Evolutionary conservation across 2,113 vertebrate genomes (phyloP).

Genomic region (Tupaia chinensis): DNA sequence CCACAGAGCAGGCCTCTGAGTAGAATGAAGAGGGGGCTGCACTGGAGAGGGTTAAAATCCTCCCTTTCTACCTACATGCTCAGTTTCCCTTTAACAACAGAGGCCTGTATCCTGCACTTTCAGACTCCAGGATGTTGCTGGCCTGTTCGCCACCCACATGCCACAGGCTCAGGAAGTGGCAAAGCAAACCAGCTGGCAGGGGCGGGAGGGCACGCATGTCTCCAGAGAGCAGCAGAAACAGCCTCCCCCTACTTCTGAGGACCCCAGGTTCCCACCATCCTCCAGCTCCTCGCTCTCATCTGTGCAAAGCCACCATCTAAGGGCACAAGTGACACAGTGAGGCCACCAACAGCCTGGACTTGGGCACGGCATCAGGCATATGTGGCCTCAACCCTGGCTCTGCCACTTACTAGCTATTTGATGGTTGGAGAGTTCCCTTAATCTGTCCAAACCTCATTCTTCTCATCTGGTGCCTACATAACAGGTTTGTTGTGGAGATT

Average conservation of each 20-base stretch:
- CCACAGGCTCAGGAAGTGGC: constrained; percentile 29
- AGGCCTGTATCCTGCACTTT: constrained; percentile 40
- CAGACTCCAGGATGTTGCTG: background rate
- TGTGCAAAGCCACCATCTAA: background rate
- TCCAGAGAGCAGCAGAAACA: background rate
- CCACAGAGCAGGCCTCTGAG: constrained; percentile 34
- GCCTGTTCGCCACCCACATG: background rate
- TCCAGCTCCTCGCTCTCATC: background rate
- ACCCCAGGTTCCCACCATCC: background rate
- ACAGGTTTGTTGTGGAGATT: background rate
- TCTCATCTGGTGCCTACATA: background rate
- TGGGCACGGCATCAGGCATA: background rate
- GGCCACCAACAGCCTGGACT: background rate
- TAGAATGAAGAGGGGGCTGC: constrained; percentile 51
- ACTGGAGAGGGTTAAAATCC: constrained; percentile 45
- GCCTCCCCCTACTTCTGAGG: background rate
- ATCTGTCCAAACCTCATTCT: background rate
- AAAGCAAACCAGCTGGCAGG: background rate
- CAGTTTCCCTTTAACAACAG: constrained; percentile 14
- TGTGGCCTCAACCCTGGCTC: background rate
- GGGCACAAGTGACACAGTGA: background rate
- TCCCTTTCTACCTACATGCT: constrained; percentile 39
- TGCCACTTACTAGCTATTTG: background rate
- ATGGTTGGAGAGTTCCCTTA: background rate
- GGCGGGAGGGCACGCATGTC: accelerated